phyloP scores from a whole-genome alignment of 2,113 vertebrate species.

The Callopanchax toddi region DNA sequence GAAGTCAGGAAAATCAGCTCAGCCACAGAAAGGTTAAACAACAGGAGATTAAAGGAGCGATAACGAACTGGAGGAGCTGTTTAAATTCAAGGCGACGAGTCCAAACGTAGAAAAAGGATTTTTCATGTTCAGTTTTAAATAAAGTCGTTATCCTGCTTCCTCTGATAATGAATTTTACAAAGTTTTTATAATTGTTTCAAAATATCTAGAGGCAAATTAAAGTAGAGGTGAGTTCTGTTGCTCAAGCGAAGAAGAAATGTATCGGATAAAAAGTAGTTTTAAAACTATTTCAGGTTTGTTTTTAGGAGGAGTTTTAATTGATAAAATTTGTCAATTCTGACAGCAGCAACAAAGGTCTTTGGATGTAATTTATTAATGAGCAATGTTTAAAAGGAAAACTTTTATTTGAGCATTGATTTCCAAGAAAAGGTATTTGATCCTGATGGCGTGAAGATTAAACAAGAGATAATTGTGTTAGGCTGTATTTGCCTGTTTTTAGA shows the following conservation, averaged over 20 bases:
- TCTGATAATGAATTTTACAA: conserved; percentile 21
- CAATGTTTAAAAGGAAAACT: too few relatives aligned
- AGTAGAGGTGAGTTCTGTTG: background rate
- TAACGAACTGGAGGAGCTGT: conserved; percentile 27
- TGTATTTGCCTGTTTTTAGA: too few relatives aligned
- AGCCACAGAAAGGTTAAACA: conserved; percentile 44
- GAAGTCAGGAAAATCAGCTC: conserved; percentile 20
- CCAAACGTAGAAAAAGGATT: conserved; percentile 28
- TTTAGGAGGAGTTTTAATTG: background rate
- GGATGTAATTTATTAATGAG: too few relatives aligned
- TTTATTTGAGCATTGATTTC: too few relatives aligned
- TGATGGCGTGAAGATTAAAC: too few relatives aligned
- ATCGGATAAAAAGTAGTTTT: background rate
- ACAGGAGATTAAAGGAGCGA: conserved; percentile 35
- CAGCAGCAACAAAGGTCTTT: too few relatives aligned
- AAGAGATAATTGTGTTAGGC: too few relatives aligned
- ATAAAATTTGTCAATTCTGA: background rate
- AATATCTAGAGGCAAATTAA: conserved; percentile 7
- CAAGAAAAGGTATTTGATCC: too few relatives aligned
- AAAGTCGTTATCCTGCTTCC: conserved; percentile 17
- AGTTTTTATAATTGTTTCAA: conserved; percentile 44
- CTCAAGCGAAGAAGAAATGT: background rate
- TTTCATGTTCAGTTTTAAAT: conserved; percentile 24
- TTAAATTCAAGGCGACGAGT: conserved; percentile 14
- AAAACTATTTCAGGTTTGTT: background rate